Evolutionary conservation across 2,113 vertebrate species (phyloP).

Genomic region (Pseudonaja textilis): DNA sequence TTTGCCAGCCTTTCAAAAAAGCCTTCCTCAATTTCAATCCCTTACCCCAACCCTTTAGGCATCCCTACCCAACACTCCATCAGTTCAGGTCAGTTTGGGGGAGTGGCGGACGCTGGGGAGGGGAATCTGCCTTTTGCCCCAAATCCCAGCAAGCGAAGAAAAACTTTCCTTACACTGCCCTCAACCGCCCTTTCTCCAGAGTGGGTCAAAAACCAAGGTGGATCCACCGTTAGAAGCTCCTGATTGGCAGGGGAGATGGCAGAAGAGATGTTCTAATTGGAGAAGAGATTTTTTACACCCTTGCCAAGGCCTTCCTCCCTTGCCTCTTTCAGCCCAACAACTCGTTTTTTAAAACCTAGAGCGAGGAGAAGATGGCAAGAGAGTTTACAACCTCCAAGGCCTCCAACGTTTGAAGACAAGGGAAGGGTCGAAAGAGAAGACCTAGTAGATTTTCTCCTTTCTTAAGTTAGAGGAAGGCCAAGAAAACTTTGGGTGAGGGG

Average conservation of each 20-base stretch:
- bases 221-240: not conserved
- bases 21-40: conserved; percentile 73
- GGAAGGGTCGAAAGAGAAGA: not conserved
- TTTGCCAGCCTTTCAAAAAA: conserved; percentile 61
- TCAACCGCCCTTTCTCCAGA: conserved; percentile 76
- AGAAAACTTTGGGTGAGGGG: not conserved
- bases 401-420: conserved; percentile 46
- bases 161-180: conserved; percentile 80
- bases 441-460: not conserved
- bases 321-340: not conserved
- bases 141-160: conserved; percentile 78
- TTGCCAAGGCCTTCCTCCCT: not conserved
- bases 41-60: conserved; percentile 60
- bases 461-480: not conserved
- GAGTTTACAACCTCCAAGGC: conserved; percentile 50
- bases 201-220: not conserved
- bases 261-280: not conserved
- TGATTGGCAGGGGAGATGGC: not conserved
- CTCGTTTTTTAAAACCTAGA: not conserved
- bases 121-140: conserved; percentile 76
- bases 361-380: not conserved
- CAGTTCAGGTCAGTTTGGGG: conserved; percentile 72
- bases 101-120: conserved; percentile 21
- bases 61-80: conserved; percentile 75
- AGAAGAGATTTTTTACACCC: not conserved